Evolutionary conservation across 64 coral and sea anemone species (phyloP).

Genomic region (Platygyra sinensis): DNA sequence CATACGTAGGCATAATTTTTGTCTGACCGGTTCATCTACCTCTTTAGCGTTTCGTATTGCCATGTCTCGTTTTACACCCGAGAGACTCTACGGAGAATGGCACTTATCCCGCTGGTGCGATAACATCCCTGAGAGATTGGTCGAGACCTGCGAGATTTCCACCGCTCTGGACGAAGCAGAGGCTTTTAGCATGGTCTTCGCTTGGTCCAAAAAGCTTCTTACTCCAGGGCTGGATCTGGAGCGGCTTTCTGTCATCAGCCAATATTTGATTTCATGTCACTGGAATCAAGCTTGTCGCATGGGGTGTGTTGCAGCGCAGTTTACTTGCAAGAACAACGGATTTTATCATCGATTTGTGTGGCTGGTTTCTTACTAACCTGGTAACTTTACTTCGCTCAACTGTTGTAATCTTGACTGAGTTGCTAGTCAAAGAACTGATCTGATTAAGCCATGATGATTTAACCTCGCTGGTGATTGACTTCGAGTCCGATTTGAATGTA

Average conservation of each 20-base stretch:
- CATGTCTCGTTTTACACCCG: conserved; percentile 8
- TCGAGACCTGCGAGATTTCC: too few relatives aligned
- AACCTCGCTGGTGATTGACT: too few relatives aligned
- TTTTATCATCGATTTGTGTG: conserved; percentile 82
- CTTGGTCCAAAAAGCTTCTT: conserved; percentile 52
- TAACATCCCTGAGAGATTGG: conserved; percentile 78
- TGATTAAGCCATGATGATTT: not conserved
- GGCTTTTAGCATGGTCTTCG: conserved; percentile 27
- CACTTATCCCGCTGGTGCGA: conserved; percentile 81
- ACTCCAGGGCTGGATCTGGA: conserved; percentile 58
- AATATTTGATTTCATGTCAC: conserved; percentile 56
- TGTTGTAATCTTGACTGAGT: not conserved
- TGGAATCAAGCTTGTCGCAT: conserved; percentile 72
- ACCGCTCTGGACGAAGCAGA: too few relatives aligned
- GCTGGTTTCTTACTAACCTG: too few relatives aligned
- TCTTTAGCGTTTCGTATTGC: not conserved
- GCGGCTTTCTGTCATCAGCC: conserved; percentile 26
- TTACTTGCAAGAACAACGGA: conserved; percentile 72
- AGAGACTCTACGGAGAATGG: conserved; percentile 80
- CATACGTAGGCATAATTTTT: not conserved
- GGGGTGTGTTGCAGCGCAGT: conserved; percentile 78
- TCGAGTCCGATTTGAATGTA: too few relatives aligned
- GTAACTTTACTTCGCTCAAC: not conserved
- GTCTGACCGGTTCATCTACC: too few relatives aligned
- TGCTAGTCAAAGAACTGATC: not conserved